Percentiles rank a stretch among this genome's conserved stretches.
Conservation (phyloP, 2,797 vertebrate genomes). For the Eulemur rubriventer region DNA sequence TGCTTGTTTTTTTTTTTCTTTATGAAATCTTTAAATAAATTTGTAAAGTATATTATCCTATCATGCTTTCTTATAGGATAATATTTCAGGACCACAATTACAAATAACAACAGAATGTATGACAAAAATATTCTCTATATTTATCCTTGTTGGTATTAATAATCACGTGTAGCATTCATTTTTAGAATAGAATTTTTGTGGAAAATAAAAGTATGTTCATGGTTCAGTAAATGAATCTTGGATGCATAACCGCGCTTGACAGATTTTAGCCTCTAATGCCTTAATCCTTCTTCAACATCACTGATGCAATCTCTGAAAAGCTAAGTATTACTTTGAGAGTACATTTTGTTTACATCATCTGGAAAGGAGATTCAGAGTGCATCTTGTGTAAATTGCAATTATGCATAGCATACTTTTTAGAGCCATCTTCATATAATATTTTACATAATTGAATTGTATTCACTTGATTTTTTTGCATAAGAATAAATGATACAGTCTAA, state of each 20-base stretch:
- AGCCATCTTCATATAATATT: background rate
- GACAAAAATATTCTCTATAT: background rate
- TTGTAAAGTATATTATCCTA: background rate
- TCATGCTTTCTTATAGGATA: background rate
- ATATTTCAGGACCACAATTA: slow-evolving; percentile 1
- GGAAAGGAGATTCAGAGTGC: background rate
- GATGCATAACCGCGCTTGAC: slow-evolving; percentile 67
- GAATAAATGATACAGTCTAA: background rate
- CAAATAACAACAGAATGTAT: background rate
- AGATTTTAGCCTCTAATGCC: slow-evolving; percentile 65
- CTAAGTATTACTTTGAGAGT: slow-evolving; percentile 69
- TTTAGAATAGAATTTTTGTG: slow-evolving; percentile 53
- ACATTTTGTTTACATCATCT: slow-evolving; percentile 58
- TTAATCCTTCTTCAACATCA: slow-evolving; percentile 64
- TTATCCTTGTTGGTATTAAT: slow-evolving; percentile 18
- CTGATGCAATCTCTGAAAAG: slow-evolving; percentile 26
- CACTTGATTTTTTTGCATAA: background rate
- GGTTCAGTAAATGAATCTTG: slow-evolving; percentile 62
- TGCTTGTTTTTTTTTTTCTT: background rate
- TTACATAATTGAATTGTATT: slow-evolving; percentile 57
- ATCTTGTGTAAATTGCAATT: slow-evolving; percentile 57
- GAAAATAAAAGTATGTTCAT: slow-evolving; percentile 72
- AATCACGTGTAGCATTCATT: slow-evolving; percentile 25
- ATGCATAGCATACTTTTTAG: background rate
- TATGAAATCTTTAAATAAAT: slow-evolving; percentile 34